Evolutionary conservation across 2,797 vertebrate genomes (phyloP), one percentile per base, ranked within the genome.

Genomic region (Argya squamiceps): DNA sequence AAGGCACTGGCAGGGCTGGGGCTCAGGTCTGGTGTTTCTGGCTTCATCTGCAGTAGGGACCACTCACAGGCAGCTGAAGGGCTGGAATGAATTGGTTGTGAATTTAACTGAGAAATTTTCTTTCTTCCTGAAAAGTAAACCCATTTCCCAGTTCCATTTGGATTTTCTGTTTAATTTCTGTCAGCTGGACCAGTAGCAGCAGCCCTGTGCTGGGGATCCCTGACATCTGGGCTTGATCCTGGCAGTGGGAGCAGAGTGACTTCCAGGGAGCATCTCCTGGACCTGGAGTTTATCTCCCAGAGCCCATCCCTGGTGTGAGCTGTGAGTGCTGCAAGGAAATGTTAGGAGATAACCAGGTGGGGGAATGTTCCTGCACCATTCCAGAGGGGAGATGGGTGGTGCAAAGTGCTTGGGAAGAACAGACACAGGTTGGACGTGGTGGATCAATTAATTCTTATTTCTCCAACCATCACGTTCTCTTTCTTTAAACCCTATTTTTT

Each of bases 251-350:
- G 96, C 95, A 93, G 77, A 77, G 92, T 84, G 92, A 75, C 75
- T 94, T 94, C 75, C 92, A 55, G 86, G 76, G 90, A 93, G 52
- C 87, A 56, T 63, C 88, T 93, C 91, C 91, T 96, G 93, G 70
- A 89, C 50, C 85, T 79, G 88, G 76, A 86, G 70, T 84, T 62
- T 62, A 36, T 64, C 81, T 62, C 64, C 92, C 88, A 80, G 74
- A 60, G 80, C 69, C 50, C 93, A 56, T 37, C 59, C 59, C 77
- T 50, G 58, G 53, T 50, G 84, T 82, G 81, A 80, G 29, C 11
- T 84, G 89, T 12, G 55, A 12, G 59, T 23, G 74, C 94, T 88
- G 93, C 63, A 20, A 78, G 84, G 90, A 85, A 41, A 79, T 76
- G 37, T 29, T 39, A 2, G 36, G 36, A 22, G 41, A 15, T 11